Base-by-base conservation (phyloP, 1,140 invertebrate genomes). In the Anagrus nilaparvatae region DNA sequence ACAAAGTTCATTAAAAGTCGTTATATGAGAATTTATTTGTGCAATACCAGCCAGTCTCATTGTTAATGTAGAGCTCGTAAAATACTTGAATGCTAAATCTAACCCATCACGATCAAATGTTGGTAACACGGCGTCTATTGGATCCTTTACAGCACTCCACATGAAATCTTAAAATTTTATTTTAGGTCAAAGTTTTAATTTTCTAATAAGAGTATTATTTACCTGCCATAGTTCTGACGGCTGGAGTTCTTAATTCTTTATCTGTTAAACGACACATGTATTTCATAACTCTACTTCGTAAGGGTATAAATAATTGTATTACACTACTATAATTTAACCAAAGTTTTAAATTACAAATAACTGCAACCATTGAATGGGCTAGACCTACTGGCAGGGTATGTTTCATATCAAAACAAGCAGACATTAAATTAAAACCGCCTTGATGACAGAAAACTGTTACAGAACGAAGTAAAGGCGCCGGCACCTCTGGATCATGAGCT, bases 11-110 rank as follows among this genome's bases (percentile, higher is more conserved):
- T 88, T 93, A 56, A 90, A 87, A 3, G 90, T 73, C 46, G 84
- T 88, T 31, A 95, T 92, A 58, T 92, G 86, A 44, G 83, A 86
- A 69, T 94, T 95, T 48, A 95, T 93, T 65, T 96, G 91, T n/a
- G 87, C 79, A 50, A 96, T 87, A 8, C 84, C 84, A 17, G 88
- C 84, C 34, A 97, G 61, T 43, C 92, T 70, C 83, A 95, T 93
- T 1, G 91, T 95, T 28, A 97, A 60, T 2, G 91, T 95, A 36
- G 84, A 84, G 35, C 88, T 91, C 31, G 82, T 91, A 57, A 96
- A 95, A 65, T 94, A 95, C 62, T 96, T 96, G 57, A 93, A 92
- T 14, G 91, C 90, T 43, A 95, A 64, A 46, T 89, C 82, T 18
- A 97, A 63, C 2, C 90, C 91, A 63, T 95, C 90, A 12, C 76